Evolutionary conservation across 2,113 vertebrate genomes (phyloP).

Genomic region (Oryzias celebensis): DNA sequence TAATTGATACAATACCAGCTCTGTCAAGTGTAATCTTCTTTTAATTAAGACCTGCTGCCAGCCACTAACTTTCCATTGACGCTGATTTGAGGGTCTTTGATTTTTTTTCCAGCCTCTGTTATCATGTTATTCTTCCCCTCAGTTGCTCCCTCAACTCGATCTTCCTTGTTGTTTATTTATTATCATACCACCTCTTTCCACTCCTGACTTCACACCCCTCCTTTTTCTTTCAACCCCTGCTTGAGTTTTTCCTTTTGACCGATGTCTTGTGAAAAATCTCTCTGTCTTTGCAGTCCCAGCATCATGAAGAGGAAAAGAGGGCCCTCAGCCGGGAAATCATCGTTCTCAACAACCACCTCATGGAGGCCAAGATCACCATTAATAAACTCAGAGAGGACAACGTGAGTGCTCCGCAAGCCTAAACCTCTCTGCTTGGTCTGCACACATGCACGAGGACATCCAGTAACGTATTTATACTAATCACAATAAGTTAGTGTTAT

Average conservation of each 20-base stretch:
- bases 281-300: slow-evolving; percentile 82
- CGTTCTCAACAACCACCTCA: slow-evolving; percentile 93
- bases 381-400: slow-evolving; percentile 95
- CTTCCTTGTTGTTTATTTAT: slow-evolving; percentile 25
- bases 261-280: background rate
- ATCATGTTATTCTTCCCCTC: slow-evolving; percentile 35
- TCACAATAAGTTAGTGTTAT: no score
- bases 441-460: background rate
- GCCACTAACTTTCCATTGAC: slow-evolving; percentile 37
- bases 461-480: no score
- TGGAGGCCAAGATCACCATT: slow-evolving; percentile 95
- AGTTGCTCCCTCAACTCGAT: slow-evolving; percentile 31
- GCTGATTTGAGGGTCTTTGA: slow-evolving; percentile 45
- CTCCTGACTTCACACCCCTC: slow-evolving; percentile 14
- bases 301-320: slow-evolving; percentile 93
- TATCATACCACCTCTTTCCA: slow-evolving; percentile 30
- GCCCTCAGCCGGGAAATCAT: slow-evolving; percentile 92
- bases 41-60: slow-evolving; percentile 71
- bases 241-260: slow-evolving; percentile 1
- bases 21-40: slow-evolving; percentile 71
- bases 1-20: slow-evolving; percentile 69
- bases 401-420: slow-evolving; percentile 79
- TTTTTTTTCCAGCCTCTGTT: slow-evolving; percentile 40
- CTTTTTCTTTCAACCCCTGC: background rate
- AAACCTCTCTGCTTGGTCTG: background rate